A percentile compares a stretch with the other conserved stretches of the same genome.
Conservation (phyloP, 2,113 vertebrate genomes). For the Athene noctua region DNA sequence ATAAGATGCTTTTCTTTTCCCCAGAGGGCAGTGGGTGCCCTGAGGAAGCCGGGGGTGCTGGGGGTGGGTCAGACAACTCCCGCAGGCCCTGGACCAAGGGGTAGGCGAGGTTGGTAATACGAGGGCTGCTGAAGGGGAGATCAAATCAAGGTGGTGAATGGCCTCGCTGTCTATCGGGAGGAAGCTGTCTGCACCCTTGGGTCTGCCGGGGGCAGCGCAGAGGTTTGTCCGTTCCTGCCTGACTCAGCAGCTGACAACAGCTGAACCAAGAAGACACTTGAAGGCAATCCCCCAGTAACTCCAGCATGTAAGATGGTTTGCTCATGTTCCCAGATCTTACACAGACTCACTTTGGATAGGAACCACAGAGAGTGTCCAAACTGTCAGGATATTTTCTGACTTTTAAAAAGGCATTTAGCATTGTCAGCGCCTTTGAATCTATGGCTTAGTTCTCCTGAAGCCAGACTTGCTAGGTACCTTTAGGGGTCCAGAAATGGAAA, state of each 20-base stretch:
- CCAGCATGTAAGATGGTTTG: background rate
- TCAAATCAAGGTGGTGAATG: background rate
- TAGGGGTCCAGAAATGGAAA: slow-evolving; percentile 10
- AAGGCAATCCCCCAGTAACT: background rate
- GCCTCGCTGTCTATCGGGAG: background rate
- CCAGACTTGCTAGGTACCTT: background rate
- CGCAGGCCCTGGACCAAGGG: background rate
- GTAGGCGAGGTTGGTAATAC: background rate
- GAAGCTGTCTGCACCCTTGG: background rate
- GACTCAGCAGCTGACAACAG: background rate
- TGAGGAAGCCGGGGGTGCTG: background rate
- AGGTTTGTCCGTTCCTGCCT: background rate
- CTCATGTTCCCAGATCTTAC: background rate
- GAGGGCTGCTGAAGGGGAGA: background rate
- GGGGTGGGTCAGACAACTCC: background rate
- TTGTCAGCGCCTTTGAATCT: background rate
- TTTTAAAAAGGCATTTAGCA: background rate
- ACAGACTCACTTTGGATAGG: background rate
- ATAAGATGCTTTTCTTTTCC: background rate
- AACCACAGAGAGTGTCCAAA: background rate
- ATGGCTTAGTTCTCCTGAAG: background rate
- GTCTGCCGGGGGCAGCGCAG: background rate
- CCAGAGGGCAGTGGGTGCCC: background rate
- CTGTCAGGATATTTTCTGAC: background rate
- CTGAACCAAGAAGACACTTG: background rate